Conservation (phyloP, 2,797 vertebrate genomes). For the Heteromormyrus szaboi region DNA sequence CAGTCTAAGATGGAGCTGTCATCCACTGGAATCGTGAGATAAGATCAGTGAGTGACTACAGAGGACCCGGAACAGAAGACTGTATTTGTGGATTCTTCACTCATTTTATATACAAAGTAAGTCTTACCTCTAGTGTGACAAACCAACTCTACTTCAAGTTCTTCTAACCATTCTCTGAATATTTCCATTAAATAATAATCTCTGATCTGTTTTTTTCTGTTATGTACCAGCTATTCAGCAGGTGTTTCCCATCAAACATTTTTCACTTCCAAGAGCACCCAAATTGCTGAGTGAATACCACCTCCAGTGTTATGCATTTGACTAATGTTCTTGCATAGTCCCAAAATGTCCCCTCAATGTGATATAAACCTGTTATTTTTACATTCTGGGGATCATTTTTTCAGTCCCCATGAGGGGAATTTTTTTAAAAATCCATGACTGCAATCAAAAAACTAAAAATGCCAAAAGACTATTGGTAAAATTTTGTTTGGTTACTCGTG, state of each 20-base stretch:
- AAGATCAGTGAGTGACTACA: background rate
- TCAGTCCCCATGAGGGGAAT: background rate
- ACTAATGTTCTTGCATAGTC: background rate
- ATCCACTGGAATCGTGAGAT: constrained; percentile 71
- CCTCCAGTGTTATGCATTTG: background rate
- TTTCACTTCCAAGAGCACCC: background rate
- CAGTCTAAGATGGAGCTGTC: constrained; percentile 99
- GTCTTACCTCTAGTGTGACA: background rate
- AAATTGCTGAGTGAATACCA: background rate
- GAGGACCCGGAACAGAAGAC: background rate
- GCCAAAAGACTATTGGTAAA: background rate
- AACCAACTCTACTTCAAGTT: background rate
- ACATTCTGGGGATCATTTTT: background rate
- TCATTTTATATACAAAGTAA: background rate
- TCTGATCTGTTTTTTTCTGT: background rate
- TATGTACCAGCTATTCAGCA: background rate
- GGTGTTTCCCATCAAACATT: background rate
- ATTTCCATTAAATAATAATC: background rate
- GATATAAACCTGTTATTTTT: background rate
- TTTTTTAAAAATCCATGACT: background rate
- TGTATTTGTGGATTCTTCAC: background rate
- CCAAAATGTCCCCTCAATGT: background rate
- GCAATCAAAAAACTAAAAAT: background rate
- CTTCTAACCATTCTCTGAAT: background rate
- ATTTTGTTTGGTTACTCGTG: background rate